Conservation (phyloP, 2,113 vertebrate genomes). For the Brachirus orientalis region DNA sequence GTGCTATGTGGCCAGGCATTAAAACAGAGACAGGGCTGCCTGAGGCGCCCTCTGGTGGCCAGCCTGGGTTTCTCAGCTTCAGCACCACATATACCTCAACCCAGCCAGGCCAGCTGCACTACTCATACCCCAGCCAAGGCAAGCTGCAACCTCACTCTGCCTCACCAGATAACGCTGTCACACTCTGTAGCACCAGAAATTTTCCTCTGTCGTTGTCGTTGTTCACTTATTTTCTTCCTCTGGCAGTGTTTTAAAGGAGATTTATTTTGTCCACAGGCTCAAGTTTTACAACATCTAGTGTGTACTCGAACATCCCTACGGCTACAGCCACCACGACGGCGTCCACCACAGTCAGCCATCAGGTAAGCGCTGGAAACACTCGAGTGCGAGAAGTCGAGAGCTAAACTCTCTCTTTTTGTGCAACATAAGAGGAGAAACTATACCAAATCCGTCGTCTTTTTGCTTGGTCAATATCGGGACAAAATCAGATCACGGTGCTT, state of each 20-base stretch:
- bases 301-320: constrained; percentile 81
- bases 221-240: neutral
- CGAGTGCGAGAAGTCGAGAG: neutral
- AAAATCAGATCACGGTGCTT: too few relatives aligned
- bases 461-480: too few relatives aligned
- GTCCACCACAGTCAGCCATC: constrained; percentile 61
- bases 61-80: constrained; percentile 98
- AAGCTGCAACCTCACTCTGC: constrained; percentile 67
- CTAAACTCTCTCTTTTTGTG: too few relatives aligned
- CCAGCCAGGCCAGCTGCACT: constrained; percentile 93
- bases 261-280: constrained; percentile 69
- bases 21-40: constrained; percentile 97
- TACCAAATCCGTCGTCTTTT: too few relatives aligned
- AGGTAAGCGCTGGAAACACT: constrained; percentile 32
- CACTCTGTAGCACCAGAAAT: constrained; percentile 14
- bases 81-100: constrained; percentile 94
- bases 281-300: constrained; percentile 84
- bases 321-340: constrained; percentile 71
- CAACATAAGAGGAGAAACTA: too few relatives aligned
- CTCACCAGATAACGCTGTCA: constrained; percentile 36
- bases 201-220: constrained; percentile 8
- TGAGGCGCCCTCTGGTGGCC: constrained; percentile 94
- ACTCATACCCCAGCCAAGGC: constrained; percentile 98
- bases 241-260: neutral
- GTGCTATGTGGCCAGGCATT: constrained; percentile 99